Evolutionary conservation across 2,113 vertebrate species (phyloP), one percentile per base, ranked within the genome.

Genomic region (Oxyruncus cristatus): DNA sequence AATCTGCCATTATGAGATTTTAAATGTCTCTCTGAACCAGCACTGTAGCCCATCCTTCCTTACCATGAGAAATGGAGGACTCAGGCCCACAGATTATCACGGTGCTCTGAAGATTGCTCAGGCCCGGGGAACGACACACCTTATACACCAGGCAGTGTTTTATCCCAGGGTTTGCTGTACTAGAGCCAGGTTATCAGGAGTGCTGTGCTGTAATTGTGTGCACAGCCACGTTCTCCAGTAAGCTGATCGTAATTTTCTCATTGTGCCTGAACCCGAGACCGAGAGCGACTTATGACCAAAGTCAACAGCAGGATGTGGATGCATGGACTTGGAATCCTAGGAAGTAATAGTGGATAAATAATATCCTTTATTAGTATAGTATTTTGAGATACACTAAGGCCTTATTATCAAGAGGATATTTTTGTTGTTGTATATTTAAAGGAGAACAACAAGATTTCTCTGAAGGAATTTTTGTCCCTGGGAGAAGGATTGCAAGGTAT

Each of bases 21-120:
- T 37, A 44, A 46, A 17, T 17, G 9, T 4, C 2, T 22, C 13
- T 65, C 24, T 1, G 5, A 76, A 24, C 18, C 15, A 26, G 44
- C 0, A 2, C 47, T 79, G 71, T 39, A 61, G n/a, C 27, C 15
- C 42, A 12, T 21, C 20, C 47, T 71, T 56, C 50, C 28, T 26
- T 49, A 2, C 52, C 6, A 3, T 0, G 11, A 53, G 46, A 77
- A 30, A 14, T 1, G 2, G 11, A 20, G 19, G n/a, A 30, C 5
- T 26, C 12, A 4, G 24, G 13, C 32, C 49, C 37, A 46, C 2
- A 61, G 44, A 44, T 70, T 39, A 39, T 35, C 1, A 0, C 15
- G 49, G 30, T 52, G 18, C 30, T 85, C 63, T 41, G 67, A n/a
- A 44, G 24, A 5, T 22, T 72, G 76, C 58, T 22, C 19, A 24